Percentiles rank a stretch among this genome's conserved stretches.
phyloP scores from a whole-genome alignment of 2,888 invertebrate species.

The Tethea ocularis region DNA sequence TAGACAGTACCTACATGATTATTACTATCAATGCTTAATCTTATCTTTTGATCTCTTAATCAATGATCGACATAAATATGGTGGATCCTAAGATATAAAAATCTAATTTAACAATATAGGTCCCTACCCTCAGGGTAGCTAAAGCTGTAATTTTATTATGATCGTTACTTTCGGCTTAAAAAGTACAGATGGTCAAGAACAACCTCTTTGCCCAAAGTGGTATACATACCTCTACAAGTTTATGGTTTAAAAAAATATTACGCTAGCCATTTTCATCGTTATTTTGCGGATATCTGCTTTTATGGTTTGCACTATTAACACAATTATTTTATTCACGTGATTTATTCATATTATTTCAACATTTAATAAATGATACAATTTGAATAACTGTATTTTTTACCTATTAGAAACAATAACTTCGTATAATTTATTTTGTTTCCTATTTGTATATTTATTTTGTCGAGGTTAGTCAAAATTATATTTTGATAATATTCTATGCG shows the following conservation, averaged over 20 bases:
- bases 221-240: no score
- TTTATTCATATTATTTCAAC: no score
- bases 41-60: conserved; percentile 61
- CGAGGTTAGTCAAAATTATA: no score
- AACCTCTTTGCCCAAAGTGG: no score
- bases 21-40: conserved; percentile 37
- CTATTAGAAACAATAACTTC: no score
- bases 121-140: conserved; percentile 35
- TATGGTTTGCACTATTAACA: background rate
- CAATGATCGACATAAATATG: conserved; percentile 48
- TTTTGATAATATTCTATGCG: no score
- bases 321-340: background rate
- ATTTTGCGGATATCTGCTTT: background rate
- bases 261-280: conserved; percentile 22
- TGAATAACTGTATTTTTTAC: no score
- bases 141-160: conserved; percentile 55
- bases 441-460: no score
- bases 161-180: conserved; percentile 51
- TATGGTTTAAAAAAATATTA: conserved; percentile 29
- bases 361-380: no score
- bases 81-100: conserved; percentile 29
- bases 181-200: conserved; percentile 18
- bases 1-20: no score
- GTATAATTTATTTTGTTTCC: no score
- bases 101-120: conserved; percentile 22